A percentile compares a stretch with the other conserved stretches of the same genome.
phyloP scores from a whole-genome alignment of 2,797 vertebrate species.

The Salmo trutta region DNA sequence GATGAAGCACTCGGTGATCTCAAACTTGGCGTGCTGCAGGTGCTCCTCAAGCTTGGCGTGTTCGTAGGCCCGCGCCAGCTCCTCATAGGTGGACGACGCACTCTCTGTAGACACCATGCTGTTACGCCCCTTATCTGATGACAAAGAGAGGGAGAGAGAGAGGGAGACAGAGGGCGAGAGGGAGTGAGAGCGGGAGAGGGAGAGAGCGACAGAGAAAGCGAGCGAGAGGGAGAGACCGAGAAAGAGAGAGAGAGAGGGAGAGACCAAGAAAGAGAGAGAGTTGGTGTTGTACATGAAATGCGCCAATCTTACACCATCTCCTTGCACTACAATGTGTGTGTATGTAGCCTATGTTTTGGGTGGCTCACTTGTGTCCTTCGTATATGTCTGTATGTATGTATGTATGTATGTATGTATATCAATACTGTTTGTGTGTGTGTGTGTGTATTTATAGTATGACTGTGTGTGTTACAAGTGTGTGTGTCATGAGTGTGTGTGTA shows the following conservation, averaged over 20 bases:
- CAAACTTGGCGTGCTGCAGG: constrained; percentile 96
- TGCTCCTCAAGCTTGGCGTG: constrained; percentile 99
- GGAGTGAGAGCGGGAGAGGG: background rate
- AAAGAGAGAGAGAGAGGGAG: background rate
- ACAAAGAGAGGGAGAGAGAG: background rate
- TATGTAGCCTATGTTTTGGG: background rate
- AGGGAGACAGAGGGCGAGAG: background rate
- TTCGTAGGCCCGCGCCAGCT: constrained; percentile 94
- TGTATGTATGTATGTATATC: background rate
- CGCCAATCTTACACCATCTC: background rate
- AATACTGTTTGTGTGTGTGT: constrained; percentile 4
- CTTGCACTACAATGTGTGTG: background rate
- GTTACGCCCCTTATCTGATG: constrained; percentile 94
- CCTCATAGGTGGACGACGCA: constrained; percentile 97
- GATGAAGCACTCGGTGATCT: constrained; percentile 99
- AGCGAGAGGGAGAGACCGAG: background rate
- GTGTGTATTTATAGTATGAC: constrained; percentile 3
- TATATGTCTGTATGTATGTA: background rate
- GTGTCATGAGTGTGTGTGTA: constrained; percentile 21
- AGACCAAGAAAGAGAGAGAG: background rate
- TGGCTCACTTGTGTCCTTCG: background rate
- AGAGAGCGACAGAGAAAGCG: background rate
- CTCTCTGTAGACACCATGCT: constrained; percentile 99
- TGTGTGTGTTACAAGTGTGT: background rate
- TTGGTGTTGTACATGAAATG: background rate